Percentiles rank a stretch among this genome's conserved stretches.
Conservation (phyloP, 2,797 vertebrate species). For the Chloroceryle inda region DNA sequence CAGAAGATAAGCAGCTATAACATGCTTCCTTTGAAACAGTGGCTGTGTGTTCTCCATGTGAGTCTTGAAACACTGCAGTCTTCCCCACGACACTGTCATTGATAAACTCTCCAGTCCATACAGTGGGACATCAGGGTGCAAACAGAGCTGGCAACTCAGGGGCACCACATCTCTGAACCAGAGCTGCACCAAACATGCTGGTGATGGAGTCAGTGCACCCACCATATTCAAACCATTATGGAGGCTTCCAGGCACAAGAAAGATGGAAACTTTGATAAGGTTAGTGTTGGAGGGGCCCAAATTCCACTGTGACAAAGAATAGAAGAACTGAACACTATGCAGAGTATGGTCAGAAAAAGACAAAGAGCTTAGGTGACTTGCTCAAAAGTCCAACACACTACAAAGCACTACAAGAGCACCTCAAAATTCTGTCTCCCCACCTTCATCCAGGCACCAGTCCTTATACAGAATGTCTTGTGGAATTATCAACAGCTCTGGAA, state of each 20-base stretch:
- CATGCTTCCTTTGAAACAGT: not conserved
- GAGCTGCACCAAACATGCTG: not conserved
- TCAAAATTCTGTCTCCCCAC: not conserved
- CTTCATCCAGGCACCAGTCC: not conserved
- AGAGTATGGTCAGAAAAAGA: not conserved
- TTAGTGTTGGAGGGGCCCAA: not conserved
- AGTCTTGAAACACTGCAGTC: not conserved
- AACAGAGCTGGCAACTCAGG: not conserved
- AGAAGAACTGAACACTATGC: not conserved
- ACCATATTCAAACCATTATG: rapidly evolving
- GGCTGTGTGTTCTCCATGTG: not conserved
- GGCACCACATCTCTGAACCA: not conserved
- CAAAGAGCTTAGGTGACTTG: not conserved
- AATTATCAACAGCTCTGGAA: not conserved
- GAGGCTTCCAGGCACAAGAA: not conserved
- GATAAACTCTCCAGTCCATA: not conserved
- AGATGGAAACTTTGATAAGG: not conserved
- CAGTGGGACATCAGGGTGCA: rapidly evolving
- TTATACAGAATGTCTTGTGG: not conserved
- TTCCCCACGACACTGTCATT: not conserved
- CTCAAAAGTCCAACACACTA: not conserved
- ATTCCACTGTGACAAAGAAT: not conserved
- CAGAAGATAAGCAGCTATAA: not conserved
- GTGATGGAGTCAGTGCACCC: not conserved
- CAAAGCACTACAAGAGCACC: not conserved